These are phyloP conservation scores for Phenacoccus solenopsis DNA, from an alignment of 1,140 invertebrate species.

Conservation along the genomic window DNA sequence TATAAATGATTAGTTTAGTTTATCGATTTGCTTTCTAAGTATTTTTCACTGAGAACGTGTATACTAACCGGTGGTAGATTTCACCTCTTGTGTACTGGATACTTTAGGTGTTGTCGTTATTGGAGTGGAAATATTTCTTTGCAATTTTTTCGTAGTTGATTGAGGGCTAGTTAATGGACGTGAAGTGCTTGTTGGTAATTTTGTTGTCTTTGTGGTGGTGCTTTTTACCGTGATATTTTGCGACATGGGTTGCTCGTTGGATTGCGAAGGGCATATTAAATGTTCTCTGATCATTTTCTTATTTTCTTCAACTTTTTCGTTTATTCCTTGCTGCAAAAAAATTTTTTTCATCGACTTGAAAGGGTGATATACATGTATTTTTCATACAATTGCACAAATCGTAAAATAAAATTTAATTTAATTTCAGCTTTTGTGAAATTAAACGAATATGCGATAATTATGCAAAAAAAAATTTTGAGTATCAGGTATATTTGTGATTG, in stretches of 20 bases:
- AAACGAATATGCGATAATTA: no score
- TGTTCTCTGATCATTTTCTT: neutral
- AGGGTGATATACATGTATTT: no score
- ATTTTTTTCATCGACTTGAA: neutral
- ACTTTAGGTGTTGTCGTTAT: neutral
- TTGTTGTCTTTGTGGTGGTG: neutral
- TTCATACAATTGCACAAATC: no score
- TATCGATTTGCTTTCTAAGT: no score
- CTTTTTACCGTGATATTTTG: neutral
- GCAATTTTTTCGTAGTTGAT: no score
- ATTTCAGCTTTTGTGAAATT: no score
- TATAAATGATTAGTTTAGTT: no score
- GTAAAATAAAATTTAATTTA: no score
- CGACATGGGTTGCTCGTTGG: neutral
- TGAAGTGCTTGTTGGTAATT: neutral
- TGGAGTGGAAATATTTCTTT: no score
- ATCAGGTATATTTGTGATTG: no score
- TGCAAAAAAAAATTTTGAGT: no score
- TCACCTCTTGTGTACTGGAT: neutral
- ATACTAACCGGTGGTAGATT: neutral
- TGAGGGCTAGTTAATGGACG: neutral
- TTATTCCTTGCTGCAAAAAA: neutral
- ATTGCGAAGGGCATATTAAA: neutral
- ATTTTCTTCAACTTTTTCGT: neutral
- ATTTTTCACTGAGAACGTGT: neutral